Percentiles rank a stretch among this genome's conserved stretches.
phyloP scores from a whole-genome alignment of 2,888 invertebrate species.

The Drosophila subquinaria region DNA sequence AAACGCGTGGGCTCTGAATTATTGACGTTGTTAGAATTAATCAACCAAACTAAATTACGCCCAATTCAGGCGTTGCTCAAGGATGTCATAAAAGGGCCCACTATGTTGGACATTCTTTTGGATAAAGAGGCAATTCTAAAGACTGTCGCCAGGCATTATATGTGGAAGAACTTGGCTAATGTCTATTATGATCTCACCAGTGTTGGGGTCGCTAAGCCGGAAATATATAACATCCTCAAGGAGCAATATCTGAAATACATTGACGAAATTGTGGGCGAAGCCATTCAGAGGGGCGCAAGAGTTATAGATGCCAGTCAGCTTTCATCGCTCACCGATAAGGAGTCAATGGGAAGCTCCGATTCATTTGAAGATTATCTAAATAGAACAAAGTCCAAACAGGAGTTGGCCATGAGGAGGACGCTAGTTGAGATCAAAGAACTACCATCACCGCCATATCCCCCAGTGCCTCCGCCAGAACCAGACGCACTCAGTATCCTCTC shows the following conservation, averaged over 20 bases:
- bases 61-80: not conserved
- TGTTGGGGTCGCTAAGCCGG: not conserved
- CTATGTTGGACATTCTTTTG: slow-evolving; percentile 12
- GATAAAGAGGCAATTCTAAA: slow-evolving; percentile 17
- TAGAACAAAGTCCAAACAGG: too few relatives aligned
- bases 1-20: not conserved
- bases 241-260: slow-evolving; percentile 45
- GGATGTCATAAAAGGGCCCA: slow-evolving; percentile 28
- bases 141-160: slow-evolving; percentile 36
- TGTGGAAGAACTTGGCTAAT: slow-evolving; percentile 45
- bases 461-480: too few relatives aligned
- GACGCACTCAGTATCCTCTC: not conserved
- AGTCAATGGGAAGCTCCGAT: not conserved
- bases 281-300: slow-evolving; percentile 8
- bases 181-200: slow-evolving; percentile 36
- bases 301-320: not conserved
- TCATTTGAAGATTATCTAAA: slow-evolving; percentile 4
- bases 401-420: not conserved
- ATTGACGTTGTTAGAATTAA: not conserved
- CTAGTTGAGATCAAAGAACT: too few relatives aligned
- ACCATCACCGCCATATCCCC: not conserved
- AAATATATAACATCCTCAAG: slow-evolving; percentile 6
- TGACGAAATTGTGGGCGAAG: slow-evolving; percentile 6
- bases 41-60: not conserved
- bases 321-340: not conserved